Conservation (phyloP, 2,113 vertebrate species). For the Petroica traversi region DNA sequence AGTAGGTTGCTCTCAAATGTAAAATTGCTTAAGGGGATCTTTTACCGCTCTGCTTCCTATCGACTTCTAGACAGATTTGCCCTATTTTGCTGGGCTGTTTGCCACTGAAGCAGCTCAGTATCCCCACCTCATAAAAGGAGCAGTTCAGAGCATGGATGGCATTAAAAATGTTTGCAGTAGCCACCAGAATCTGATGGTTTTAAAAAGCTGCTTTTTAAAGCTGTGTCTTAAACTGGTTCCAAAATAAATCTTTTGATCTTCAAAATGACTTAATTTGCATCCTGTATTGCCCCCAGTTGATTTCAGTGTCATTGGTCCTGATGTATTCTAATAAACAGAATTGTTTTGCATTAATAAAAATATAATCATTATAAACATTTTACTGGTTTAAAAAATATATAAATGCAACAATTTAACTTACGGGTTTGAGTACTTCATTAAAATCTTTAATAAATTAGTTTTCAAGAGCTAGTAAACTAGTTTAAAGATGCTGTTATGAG, state of each 20-base stretch:
- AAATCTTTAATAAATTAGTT: neutral
- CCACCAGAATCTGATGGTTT: neutral
- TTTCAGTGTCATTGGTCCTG: neutral
- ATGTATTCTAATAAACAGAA: neutral
- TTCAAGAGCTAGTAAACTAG: neutral
- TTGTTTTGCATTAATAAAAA: neutral
- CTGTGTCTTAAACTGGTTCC: neutral
- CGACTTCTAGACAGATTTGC: slow-evolving; percentile 75
- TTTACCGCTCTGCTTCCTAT: slow-evolving; percentile 73
- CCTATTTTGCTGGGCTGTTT: slow-evolving; percentile 72
- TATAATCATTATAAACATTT: neutral
- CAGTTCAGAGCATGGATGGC: slow-evolving; percentile 1
- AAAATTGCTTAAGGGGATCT: slow-evolving; percentile 75
- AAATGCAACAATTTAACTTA: neutral
- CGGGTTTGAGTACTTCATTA: neutral
- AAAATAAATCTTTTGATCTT: neutral
- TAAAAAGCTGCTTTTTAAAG: neutral
- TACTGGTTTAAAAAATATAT: neutral
- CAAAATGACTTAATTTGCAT: neutral
- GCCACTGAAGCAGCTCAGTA: slow-evolving; percentile 56
- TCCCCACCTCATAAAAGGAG: slow-evolving; percentile 60
- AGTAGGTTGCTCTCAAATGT: slow-evolving; percentile 86
- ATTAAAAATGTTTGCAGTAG: slow-evolving; percentile 18
- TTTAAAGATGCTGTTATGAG: neutral
- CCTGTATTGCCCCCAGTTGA: neutral